These are phyloP conservation scores for Frankliniella intonsa DNA, from an alignment of 2,888 invertebrate species.

Conservation along the genomic window DNA sequence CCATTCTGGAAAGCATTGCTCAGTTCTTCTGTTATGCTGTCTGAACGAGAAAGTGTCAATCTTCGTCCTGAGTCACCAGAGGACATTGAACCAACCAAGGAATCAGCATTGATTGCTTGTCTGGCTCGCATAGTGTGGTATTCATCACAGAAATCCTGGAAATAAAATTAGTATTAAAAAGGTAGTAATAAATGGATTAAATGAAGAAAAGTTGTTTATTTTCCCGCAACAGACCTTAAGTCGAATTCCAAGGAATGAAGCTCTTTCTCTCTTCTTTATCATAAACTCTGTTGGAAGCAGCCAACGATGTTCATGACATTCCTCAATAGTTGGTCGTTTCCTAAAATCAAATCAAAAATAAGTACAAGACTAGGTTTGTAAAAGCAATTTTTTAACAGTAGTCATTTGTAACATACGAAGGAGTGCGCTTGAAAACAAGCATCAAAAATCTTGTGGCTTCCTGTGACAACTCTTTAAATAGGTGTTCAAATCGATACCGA, in stretches of 20 bases:
- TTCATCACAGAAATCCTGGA: constrained; percentile 69
- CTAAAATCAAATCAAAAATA: constrained; percentile 50
- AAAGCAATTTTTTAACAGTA: background rate
- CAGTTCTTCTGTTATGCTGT: constrained; percentile 81
- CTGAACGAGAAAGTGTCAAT: constrained; percentile 62
- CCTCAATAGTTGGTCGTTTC: constrained; percentile 90
- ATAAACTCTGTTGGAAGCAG: constrained; percentile 86
- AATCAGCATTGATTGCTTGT: constrained; percentile 57
- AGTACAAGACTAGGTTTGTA: background rate
- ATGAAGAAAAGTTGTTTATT: background rate
- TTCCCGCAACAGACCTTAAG: constrained; percentile 58
- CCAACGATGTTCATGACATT: constrained; percentile 96
- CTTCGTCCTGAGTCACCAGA: constrained; percentile 49
- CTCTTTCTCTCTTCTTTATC: constrained; percentile 85
- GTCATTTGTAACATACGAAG: constrained; percentile 60
- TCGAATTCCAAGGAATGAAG: constrained; percentile 77
- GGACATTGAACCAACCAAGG: constrained; percentile 52
- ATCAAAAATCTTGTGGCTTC: constrained; percentile 91
- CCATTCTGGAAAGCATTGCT: constrained; percentile 49
- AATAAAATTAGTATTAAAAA: constrained; percentile 35
- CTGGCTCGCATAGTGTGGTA: constrained; percentile 68
- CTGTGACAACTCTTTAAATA: constrained; percentile 91
- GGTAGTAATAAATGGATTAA: background rate
- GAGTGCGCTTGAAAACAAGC: constrained; percentile 90
- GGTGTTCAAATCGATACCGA: constrained; percentile 86